A percentile compares a stretch with the other conserved stretches of the same genome.
Evolutionary conservation across 2,888 invertebrate genomes (phyloP).

Genomic region (Parnassius mnemosyne): DNA sequence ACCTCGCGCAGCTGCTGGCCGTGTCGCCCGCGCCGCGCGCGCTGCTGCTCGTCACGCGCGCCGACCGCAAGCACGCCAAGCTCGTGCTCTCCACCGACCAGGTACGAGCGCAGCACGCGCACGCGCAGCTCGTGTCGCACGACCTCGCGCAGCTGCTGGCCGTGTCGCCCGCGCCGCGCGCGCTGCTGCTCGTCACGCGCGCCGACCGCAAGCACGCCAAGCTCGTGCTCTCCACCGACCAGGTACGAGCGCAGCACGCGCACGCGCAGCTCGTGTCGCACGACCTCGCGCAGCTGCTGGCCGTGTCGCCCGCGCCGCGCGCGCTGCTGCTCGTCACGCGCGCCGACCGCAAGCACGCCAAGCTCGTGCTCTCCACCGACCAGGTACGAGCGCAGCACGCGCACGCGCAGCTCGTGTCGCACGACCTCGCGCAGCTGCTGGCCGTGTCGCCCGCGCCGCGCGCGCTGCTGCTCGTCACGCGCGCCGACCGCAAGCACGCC

Average conservation of each 20-base stretch:
- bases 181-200: slow-evolving; percentile 94
- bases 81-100: slow-evolving; percentile 96
- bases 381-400: slow-evolving; percentile 78
- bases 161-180: slow-evolving; percentile 94
- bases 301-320: slow-evolving; percentile 95
- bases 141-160: slow-evolving; percentile 89
- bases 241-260: slow-evolving; percentile 72
- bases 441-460: slow-evolving; percentile 96
- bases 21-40: slow-evolving; percentile 95
- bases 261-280: too few species aligned
- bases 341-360: slow-evolving; percentile 95
- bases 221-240: slow-evolving; percentile 95
- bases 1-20: slow-evolving; percentile 89
- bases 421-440: slow-evolving; percentile 85
- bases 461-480: slow-evolving; percentile 93
- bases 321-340: slow-evolving; percentile 94
- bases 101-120: slow-evolving; percentile 62
- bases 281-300: slow-evolving; percentile 87
- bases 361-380: slow-evolving; percentile 95
- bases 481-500: slow-evolving; percentile 95
- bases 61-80: slow-evolving; percentile 95
- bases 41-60: slow-evolving; percentile 94
- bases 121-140: too few species aligned
- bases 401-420: too few species aligned
- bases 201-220: slow-evolving; percentile 96